These are phyloP conservation scores for Chromobotia macracanthus DNA, from an alignment of 2,797 vertebrate genomes.

Conservation along the genomic window DNA sequence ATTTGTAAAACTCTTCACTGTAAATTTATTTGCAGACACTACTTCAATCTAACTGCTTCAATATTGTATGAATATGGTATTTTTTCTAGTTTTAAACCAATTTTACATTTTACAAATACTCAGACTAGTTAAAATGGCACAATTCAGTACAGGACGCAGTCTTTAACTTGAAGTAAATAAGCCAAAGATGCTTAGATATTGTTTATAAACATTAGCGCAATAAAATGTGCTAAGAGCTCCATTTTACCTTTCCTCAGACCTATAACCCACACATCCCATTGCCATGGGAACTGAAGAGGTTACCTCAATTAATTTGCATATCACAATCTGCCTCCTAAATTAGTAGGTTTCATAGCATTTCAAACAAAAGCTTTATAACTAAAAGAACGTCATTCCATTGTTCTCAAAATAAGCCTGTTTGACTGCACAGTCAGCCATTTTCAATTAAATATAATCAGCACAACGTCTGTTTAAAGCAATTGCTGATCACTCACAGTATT, in stretches of 20 bases:
- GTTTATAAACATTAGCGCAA: constrained; percentile 12
- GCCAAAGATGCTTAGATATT: background rate
- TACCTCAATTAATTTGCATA: constrained; percentile 21
- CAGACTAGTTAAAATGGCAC: background rate
- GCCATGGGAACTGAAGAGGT: constrained; percentile 24
- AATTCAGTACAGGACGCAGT: background rate
- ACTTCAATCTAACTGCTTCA: background rate
- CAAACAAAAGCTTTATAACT: background rate
- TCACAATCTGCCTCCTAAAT: constrained; percentile 31
- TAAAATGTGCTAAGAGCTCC: background rate
- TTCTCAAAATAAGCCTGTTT: constrained; percentile 8
- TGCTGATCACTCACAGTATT: background rate
- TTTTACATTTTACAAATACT: background rate
- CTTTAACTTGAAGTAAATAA: background rate
- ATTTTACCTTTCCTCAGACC: background rate
- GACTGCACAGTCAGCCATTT: background rate
- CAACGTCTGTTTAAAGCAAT: constrained; percentile 4
- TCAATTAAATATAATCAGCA: constrained; percentile 15
- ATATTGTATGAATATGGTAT: background rate
- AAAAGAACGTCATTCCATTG: background rate
- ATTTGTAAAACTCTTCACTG: background rate
- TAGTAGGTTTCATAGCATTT: constrained; percentile 13
- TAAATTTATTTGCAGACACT: background rate
- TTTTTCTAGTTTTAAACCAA: background rate
- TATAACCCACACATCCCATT: constrained; percentile 27